Base-by-base conservation (phyloP, 2,888 invertebrate genomes). In the Papilio gigon region DNA sequence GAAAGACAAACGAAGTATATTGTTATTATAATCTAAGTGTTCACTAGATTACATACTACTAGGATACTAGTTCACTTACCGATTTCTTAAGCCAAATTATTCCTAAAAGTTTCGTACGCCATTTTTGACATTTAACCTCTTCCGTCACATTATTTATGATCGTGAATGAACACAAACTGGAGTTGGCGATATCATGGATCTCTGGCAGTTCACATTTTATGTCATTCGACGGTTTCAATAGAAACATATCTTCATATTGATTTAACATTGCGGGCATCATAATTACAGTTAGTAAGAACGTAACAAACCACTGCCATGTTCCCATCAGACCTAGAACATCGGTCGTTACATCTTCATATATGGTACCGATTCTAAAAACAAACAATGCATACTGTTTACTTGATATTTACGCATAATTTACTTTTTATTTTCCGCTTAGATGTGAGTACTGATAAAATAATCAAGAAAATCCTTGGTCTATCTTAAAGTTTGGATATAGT, bases 341-440 rank as follows among this genome's bases (percentile, higher is more conserved):
- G 0, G 89, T 84, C 14, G 88, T 89, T n/a, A 90, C 87, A 75
- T 91, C 91, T 78, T 91, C 91, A 71, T 88, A 80, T 30, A 90
- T 80, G 2, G 89, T 87, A 42, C 91, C 90, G 67, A 90, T 88
- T 75, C 90, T 90, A 76, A 30, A 85, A 88, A 67, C 70, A 22
- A 27, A 42, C 9, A 22, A 25, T 17, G 30, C 53, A 56, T 9
- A 9, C 9, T n/a, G 12, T 27, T n/a, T 27, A 17, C n/a, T 25
- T 0, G 8, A 30, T 4, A 9, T 56, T 14, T 6, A 12, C 53
- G 8, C 53, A 53, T 53, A 25, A 47, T 0, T 17, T 30, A 30
- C 30, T 56, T 56, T 30, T 30, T 53, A 53, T 30, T 27, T 30
- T 9, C 30, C 30, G 17, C 1, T 8, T 6, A 27, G 5, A 25